Percentiles rank a stretch among this genome's conserved stretches.
These are phyloP conservation scores for Microcebus tavaratra DNA, from an alignment of 2,113 vertebrate species.

Conservation along the genomic window DNA sequence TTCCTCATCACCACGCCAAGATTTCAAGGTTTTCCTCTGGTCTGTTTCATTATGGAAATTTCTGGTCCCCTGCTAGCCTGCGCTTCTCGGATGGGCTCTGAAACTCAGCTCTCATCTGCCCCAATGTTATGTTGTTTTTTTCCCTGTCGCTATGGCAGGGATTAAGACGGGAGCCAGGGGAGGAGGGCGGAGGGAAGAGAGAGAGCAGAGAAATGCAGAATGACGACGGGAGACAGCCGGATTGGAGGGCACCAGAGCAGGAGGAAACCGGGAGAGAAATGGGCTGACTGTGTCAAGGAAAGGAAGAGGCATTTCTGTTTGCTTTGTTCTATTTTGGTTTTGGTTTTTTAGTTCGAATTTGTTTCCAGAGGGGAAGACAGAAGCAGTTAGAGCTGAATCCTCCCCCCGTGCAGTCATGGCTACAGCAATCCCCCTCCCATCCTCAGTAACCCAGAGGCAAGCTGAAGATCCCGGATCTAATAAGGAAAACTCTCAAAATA, in stretches of 20 bases:
- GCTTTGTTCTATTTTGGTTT: conserved; percentile 40
- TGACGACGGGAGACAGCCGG: conserved; percentile 50
- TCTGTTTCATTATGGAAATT: conserved; percentile 48
- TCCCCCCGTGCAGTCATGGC: background rate
- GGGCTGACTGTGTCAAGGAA: background rate
- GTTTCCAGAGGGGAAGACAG: background rate
- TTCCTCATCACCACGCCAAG: background rate
- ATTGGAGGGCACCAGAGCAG: conserved; percentile 32
- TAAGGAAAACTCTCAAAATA: background rate
- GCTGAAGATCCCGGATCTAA: background rate
- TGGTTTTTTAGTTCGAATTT: background rate
- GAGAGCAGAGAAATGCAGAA: conserved; percentile 31
- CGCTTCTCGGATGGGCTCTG: conserved; percentile 79
- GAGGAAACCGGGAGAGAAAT: background rate
- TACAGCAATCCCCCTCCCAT: background rate
- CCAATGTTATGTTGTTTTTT: conserved; percentile 86
- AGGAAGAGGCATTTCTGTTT: background rate
- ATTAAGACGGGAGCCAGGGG: conserved; percentile 80
- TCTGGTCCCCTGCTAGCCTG: background rate
- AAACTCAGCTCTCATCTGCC: conserved; percentile 74
- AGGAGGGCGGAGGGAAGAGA: conserved; percentile 70
- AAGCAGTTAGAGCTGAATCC: background rate
- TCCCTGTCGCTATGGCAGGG: conserved; percentile 85
- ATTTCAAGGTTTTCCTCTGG: conserved; percentile 5
- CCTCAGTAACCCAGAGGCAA: background rate